Base-by-base conservation (phyloP, 1,140 invertebrate genomes). In the Varroa destructor region DNA sequence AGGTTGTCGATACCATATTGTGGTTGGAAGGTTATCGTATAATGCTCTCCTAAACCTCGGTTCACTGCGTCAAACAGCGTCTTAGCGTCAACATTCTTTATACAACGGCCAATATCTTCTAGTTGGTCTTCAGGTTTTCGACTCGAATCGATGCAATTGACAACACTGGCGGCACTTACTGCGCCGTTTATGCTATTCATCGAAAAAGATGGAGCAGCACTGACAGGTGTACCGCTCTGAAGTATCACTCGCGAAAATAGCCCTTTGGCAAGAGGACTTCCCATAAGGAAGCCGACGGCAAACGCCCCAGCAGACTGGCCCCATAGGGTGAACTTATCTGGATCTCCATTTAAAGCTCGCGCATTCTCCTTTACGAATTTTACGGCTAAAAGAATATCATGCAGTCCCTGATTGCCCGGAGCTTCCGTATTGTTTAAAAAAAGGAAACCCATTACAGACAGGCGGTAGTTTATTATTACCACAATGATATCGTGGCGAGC, bases 401-500 rank as follows among this genome's bases (percentile, higher is more conserved):
- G 46, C 37, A 71, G 42, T 56, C 70, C 70, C 12, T 54, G 46
- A 51, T 71, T 71, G 70, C 70, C 70, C 93, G 0, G 91, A 90
- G 55, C 55, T 1, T 71, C 43, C 42, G 46, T 54, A 54, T 56
- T 43, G 43, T 71, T 56, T 12, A 71, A 37, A 71, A 14, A 71
- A n/a, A 71, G 55, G 54, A 71, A 71, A n/a, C 70, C 70, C 77
- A 95, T 93, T 0, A 90, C 87, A 0, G 90, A 91, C 2, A 94
- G 87, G 37, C 91, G 85, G 79, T 92, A 94, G 77, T 92, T 89
- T 83, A 91, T 89, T 1, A 89, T 88, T 56, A 87, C 89, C 36
- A 92, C 87, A 76, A 92, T 90, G 12, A 89, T 87, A 79, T 90
- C 46, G 12, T 67, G 40, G 12, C 61, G 61, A 40, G 61, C 61